Conservation (phyloP, 2,888 invertebrate genomes). For the Polymixis lichenea region DNA sequence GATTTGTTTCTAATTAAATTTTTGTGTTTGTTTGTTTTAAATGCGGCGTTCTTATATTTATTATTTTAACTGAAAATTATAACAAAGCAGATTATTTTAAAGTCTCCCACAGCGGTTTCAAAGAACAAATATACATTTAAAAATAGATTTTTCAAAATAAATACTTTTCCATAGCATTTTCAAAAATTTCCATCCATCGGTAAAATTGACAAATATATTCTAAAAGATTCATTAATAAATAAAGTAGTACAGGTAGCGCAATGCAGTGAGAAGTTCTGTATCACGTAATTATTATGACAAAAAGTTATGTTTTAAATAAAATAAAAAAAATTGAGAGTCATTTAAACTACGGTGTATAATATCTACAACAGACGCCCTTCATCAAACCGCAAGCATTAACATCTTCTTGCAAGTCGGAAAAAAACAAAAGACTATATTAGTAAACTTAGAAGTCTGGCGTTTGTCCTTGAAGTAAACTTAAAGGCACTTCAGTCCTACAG, state of each 20-base stretch:
- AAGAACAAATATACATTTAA: background rate
- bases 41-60: background rate
- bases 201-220: background rate
- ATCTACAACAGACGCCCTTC: background rate
- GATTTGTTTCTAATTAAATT: background rate
- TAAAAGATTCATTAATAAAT: background rate
- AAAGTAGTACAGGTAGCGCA: background rate
- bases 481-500: slow-evolving; percentile 51
- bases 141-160: background rate
- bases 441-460: slow-evolving; percentile 45
- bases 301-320: background rate
- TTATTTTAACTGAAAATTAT: background rate
- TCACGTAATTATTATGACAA: background rate
- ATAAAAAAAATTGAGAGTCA: background rate
- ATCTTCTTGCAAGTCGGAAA: slow-evolving; percentile 19
- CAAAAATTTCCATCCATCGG: background rate
- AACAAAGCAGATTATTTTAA: background rate
- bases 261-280: background rate
- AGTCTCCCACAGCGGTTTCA: background rate
- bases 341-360: background rate
- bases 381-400: background rate
- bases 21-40: background rate
- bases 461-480: slow-evolving; percentile 62
- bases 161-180: background rate
- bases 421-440: slow-evolving; percentile 30